A percentile compares a stretch with the other conserved stretches of the same genome.
phyloP scores from a whole-genome alignment of 2,797 vertebrate genomes.

The Todus mexicanus region DNA sequence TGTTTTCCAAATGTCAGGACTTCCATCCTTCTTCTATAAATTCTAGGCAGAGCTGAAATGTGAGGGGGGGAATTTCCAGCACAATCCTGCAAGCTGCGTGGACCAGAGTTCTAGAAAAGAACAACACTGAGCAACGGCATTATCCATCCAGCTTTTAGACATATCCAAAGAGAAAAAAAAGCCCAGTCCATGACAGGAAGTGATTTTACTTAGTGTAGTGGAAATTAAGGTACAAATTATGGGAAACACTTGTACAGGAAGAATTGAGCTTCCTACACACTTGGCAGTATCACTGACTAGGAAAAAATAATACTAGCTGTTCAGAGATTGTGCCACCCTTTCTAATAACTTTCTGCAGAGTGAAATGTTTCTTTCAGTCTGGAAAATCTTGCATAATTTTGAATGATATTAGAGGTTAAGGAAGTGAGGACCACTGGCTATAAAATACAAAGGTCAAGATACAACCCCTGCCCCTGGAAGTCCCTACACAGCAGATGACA shows the following conservation, averaged over 20 bases:
- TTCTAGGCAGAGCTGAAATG: background rate
- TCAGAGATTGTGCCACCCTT: background rate
- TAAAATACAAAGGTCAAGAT: background rate
- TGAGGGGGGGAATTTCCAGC: background rate
- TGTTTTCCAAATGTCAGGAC: conserved; percentile 38
- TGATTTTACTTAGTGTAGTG: background rate
- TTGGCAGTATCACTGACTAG: background rate
- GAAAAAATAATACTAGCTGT: background rate
- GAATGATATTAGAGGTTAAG: background rate
- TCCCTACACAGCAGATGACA: background rate
- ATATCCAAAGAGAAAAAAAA: background rate
- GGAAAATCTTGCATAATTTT: background rate
- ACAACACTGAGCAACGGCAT: background rate
- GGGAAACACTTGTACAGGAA: background rate
- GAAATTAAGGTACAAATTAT: background rate
- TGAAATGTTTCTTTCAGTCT: background rate
- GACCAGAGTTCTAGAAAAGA: background rate
- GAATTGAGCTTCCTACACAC: background rate
- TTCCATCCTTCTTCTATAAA: conserved; percentile 35
- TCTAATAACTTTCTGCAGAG: background rate
- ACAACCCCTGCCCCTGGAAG: background rate
- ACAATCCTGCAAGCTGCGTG: background rate
- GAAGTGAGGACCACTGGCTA: background rate
- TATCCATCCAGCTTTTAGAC: background rate
- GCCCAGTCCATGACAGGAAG: background rate